Base-by-base conservation (phyloP, 2,797 vertebrate genomes). In the Alcedo quadribrachys region DNA sequence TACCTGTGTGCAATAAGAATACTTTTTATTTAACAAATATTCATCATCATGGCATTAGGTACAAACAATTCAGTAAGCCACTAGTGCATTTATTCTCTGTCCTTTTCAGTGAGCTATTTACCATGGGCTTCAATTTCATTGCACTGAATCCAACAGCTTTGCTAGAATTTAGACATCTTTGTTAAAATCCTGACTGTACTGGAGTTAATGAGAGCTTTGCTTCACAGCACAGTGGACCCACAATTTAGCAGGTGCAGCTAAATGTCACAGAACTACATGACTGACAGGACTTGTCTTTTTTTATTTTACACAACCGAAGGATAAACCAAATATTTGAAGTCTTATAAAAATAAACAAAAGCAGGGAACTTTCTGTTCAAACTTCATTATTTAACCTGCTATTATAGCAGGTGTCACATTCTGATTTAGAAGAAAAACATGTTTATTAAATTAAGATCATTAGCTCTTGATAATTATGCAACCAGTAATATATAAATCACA, bases 361-460 rank as follows among this genome's bases (percentile, higher is more conserved):
- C 13, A 65, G 27, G 35, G 2, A 85, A 80, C 67, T 90, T 80
- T 46, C 45, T 91, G 15, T 73, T 66, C 40, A 71, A 24, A 75
- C 17, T n/a, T 62, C 71, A 46, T 35, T 81, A 70, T 76, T 91
- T 71, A 93, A 57, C 35, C 27, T 46, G 27, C 17, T 81, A 67
- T 87, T 90, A 84, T 9, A 86, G n/a, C 50, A 85, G 69, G 30
- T 86, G 68, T 68, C 13, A 79, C 46, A 42, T 54, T 74, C 28
- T 55, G 33, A 92, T 88, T 85, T 84, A 80, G 0, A 3, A 79
- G 55, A 58, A 77, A 55, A 89, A 85, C 9, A 67, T 24, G 27
- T 61, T 84, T 55, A 92, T 57, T 92, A 81, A 89, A 87, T 63
- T 35, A 69, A 80, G 25, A 87, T 61, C 25, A 43, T 81, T 80